Conservation (phyloP, 2,888 invertebrate species). For the Octonoba sinensis region DNA sequence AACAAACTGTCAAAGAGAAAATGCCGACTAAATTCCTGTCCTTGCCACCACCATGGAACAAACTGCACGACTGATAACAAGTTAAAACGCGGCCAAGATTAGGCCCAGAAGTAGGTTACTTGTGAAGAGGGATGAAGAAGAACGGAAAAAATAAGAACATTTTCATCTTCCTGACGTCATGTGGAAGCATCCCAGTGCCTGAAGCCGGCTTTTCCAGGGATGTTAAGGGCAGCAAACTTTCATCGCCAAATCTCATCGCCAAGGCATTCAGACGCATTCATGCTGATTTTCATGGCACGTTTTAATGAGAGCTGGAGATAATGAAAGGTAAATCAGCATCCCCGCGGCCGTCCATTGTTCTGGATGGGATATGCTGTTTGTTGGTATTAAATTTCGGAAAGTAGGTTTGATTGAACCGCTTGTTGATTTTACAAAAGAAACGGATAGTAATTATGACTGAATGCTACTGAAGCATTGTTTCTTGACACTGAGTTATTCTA, state of each 20-base stretch:
- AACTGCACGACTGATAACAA: constrained; percentile 10
- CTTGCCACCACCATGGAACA: background rate
- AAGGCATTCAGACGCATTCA: background rate
- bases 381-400: no score
- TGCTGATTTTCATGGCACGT: no score
- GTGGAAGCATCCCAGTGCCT: background rate
- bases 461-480: no score
- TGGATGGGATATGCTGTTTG: no score
- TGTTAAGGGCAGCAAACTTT: constrained; percentile 13
- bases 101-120: constrained; percentile 42
- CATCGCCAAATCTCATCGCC: constrained; percentile 25
- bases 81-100: constrained; percentile 44
- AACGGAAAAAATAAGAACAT: constrained; percentile 8
- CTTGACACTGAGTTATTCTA: no score
- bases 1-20: background rate
- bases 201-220: no score
- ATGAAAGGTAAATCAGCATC: no score
- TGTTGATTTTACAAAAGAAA: no score
- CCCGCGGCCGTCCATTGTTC: no score
- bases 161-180: constrained; percentile 29
- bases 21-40: background rate
- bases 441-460: no score
- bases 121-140: background rate
- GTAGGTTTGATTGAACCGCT: no score
- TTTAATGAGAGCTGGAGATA: no score